These are phyloP conservation scores for Rhagium mordax DNA, from an alignment of 2,888 invertebrate genomes.

Conservation along the genomic window DNA sequence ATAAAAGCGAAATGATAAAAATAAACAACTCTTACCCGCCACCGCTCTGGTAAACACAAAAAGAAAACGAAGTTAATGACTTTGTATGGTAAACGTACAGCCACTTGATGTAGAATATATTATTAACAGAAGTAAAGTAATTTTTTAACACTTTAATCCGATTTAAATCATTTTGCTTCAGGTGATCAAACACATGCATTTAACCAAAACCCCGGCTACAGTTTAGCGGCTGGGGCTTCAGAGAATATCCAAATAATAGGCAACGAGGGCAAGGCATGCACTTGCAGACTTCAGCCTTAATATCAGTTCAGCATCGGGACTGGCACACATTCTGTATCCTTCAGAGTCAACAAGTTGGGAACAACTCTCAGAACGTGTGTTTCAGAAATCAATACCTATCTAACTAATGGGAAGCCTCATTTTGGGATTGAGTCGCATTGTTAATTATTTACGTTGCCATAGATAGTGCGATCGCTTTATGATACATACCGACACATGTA, in stretches of 20 bases:
- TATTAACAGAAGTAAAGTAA: no score
- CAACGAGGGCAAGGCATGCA: background rate
- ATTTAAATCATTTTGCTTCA: no score
- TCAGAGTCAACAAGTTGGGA: slow-evolving; percentile 27
- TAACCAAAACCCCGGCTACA: background rate
- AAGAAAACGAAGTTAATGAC: background rate
- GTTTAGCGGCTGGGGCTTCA: background rate
- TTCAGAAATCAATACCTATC: slow-evolving; percentile 18
- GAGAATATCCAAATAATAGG: background rate
- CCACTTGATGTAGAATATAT: no score
- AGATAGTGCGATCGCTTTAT: background rate
- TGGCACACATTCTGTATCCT: background rate
- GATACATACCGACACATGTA: background rate
- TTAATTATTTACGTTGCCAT: slow-evolving; percentile 5
- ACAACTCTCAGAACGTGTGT: slow-evolving; percentile 21
- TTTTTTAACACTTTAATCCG: no score
- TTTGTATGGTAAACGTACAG: background rate
- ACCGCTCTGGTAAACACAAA: background rate
- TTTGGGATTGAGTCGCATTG: background rate
- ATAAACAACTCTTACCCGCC: background rate
- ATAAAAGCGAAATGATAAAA: background rate
- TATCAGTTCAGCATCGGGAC: background rate
- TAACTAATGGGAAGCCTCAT: slow-evolving; percentile 6
- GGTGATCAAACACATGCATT: no score
- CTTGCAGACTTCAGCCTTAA: background rate